phyloP scores from a whole-genome alignment of 2,797 vertebrate species.

The Pampus argenteus region DNA sequence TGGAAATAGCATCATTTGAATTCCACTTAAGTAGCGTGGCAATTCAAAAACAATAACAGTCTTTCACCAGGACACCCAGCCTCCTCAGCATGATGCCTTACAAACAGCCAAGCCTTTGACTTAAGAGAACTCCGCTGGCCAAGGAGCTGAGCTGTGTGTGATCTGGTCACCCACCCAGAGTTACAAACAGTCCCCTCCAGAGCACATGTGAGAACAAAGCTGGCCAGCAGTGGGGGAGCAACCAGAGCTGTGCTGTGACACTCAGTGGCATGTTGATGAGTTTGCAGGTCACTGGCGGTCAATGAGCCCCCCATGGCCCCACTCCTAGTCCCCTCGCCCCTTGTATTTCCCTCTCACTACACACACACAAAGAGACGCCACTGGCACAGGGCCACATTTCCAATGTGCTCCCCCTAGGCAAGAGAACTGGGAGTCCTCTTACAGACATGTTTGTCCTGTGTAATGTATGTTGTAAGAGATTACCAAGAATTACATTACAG shows the following conservation, averaged over 20 bases:
- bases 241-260: conserved; percentile 77
- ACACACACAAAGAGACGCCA: conserved; percentile 82
- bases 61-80: conserved; percentile 32
- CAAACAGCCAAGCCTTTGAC: conserved; percentile 58
- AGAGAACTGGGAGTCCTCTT: conserved; percentile 74
- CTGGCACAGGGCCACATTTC: conserved; percentile 76
- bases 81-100: conserved; percentile 52
- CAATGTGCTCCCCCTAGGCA: conserved; percentile 64
- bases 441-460: conserved; percentile 62
- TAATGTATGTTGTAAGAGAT: conserved; percentile 53
- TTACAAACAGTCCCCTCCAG: conserved; percentile 72
- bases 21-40: conserved; percentile 28
- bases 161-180: conserved; percentile 77
- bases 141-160: conserved; percentile 69
- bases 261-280: conserved; percentile 87
- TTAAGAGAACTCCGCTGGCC: conserved; percentile 54
- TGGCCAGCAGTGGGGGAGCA: conserved; percentile 72
- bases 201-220: conserved; percentile 76
- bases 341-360: conserved; percentile 85
- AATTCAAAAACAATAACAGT: conserved; percentile 32
- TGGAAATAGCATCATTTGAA: conserved; percentile 37
- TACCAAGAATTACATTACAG: conserved; percentile 27
- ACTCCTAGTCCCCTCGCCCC: conserved; percentile 77
- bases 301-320: conserved; percentile 82
- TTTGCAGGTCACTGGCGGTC: conserved; percentile 85